A percentile compares a stretch with the other conserved stretches of the same genome.
Conservation (phyloP, 2,888 invertebrate species). For the Barypeithes pellucidus region DNA sequence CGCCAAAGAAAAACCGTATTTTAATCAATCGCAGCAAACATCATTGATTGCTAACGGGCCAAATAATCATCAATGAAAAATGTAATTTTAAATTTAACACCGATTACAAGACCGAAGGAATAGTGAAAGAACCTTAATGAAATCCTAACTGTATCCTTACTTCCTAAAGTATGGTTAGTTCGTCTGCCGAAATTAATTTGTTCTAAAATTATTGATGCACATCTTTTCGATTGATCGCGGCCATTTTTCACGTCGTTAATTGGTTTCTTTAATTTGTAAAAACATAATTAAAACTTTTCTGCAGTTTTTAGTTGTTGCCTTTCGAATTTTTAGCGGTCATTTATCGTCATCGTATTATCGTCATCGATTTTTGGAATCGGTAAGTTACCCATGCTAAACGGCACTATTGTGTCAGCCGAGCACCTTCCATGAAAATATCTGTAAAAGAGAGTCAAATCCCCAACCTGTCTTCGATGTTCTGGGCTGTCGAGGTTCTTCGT, state of each 20-base stretch:
- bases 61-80: slow-evolving; percentile 12
- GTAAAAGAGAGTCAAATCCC: too few species aligned
- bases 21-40: slow-evolving; percentile 6
- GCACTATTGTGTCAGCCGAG: too few species aligned
- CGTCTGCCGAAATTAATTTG: slow-evolving; percentile 32
- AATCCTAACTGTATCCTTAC: slow-evolving; percentile 8
- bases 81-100: slow-evolving; percentile 23
- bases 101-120: neutral
- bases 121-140: slow-evolving; percentile 15
- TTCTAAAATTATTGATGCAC: slow-evolving; percentile 35
- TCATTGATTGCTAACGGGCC: neutral
- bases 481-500: too few species aligned
- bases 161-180: slow-evolving; percentile 12
- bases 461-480: too few species aligned
- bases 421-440: too few species aligned
- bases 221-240: slow-evolving; percentile 15
- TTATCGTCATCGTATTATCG: too few species aligned
- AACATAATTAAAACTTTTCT: slow-evolving; percentile 10
- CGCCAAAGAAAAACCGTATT: neutral
- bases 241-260: slow-evolving; percentile 18
- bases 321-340: neutral
- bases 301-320: neutral
- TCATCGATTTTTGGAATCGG: too few species aligned
- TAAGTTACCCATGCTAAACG: too few species aligned
- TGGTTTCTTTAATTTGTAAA: slow-evolving; percentile 19